These are phyloP conservation scores for Parotocinclus haroldoi DNA, from an alignment of 2,797 vertebrate species.

Conservation along the genomic window DNA sequence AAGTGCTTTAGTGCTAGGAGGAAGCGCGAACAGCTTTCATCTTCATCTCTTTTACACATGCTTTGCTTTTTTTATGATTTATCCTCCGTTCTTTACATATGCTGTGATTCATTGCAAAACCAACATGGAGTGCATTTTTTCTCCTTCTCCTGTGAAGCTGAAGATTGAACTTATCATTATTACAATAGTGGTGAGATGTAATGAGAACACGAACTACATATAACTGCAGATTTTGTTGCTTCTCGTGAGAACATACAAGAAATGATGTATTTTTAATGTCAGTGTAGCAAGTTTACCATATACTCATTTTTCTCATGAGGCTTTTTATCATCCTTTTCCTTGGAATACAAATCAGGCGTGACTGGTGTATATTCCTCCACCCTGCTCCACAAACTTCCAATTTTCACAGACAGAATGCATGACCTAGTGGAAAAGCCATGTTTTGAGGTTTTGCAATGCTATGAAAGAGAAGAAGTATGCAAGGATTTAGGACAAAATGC, in stretches of 20 bases:
- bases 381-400: too few relatives aligned
- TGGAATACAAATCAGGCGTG: background rate
- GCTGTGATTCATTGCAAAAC: slow-evolving; percentile 12
- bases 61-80: slow-evolving; percentile 11
- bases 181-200: background rate
- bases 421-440: too few relatives aligned
- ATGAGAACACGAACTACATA: background rate
- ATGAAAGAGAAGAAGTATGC: background rate
- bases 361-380: too few relatives aligned
- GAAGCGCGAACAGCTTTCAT: slow-evolving; percentile 21
- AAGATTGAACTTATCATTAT: background rate
- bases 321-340: slow-evolving; percentile 12
- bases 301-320: slow-evolving; percentile 20
- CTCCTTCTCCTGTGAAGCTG: too few relatives aligned
- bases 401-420: too few relatives aligned
- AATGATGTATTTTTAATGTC: slow-evolving; percentile 34
- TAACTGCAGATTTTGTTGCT: background rate
- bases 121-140: background rate
- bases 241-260: slow-evolving; percentile 4
- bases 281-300: slow-evolving; percentile 15
- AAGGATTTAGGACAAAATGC: slow-evolving; percentile 7
- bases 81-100: background rate
- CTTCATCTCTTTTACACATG: slow-evolving; percentile 7
- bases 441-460: too few relatives aligned
- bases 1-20: slow-evolving; percentile 25